phyloP scores from a whole-genome alignment of 2,888 invertebrate species.

The Rhaphigaster nebulosa region DNA sequence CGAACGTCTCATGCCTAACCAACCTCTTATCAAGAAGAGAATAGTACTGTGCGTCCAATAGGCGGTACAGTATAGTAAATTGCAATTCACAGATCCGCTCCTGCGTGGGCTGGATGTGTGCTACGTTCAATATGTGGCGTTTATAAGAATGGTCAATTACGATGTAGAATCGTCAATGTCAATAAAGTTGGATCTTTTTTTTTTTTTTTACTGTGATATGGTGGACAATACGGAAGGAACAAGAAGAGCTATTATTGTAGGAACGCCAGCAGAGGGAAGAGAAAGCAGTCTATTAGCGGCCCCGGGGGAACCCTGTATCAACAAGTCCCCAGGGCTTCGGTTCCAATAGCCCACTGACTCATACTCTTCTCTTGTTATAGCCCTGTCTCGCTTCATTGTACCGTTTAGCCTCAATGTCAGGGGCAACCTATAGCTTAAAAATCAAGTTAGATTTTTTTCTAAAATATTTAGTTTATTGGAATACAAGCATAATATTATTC shows the following conservation, averaged over 20 bases:
- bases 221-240: background rate
- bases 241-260: background rate
- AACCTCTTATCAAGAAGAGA: too few species aligned
- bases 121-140: too few species aligned
- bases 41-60: too few species aligned
- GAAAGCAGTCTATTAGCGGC: background rate
- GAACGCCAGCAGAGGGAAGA: background rate
- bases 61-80: too few species aligned
- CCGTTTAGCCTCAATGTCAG: background rate
- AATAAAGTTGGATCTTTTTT: too few species aligned
- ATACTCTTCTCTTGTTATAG: constrained; percentile 2
- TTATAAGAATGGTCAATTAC: background rate
- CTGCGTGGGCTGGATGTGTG: too few species aligned
- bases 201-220: too few species aligned
- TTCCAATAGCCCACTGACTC: constrained; percentile 24
- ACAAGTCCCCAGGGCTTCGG: constrained; percentile 37
- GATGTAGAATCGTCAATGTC: background rate
- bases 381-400: background rate
- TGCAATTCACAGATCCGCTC: too few species aligned
- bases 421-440: background rate
- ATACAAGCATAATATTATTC: too few species aligned
- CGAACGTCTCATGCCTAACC: too few species aligned
- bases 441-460: background rate
- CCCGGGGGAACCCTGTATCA: background rate
- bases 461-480: background rate